These are phyloP conservation scores for Phoxinus dragarum DNA, from an alignment of 2,797 vertebrate genomes.

Conservation along the genomic window DNA sequence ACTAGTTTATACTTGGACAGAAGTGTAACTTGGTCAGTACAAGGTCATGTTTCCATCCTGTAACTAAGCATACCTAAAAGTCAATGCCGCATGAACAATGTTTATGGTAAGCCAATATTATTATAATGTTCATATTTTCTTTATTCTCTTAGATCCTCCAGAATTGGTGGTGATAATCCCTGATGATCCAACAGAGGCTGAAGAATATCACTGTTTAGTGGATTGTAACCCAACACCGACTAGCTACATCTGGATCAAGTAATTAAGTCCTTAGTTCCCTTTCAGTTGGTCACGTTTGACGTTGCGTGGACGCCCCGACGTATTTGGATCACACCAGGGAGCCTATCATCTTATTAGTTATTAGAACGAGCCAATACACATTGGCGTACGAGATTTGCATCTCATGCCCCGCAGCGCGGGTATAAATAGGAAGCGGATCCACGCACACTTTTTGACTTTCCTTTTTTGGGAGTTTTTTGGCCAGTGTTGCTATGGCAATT, in stretches of 20 bases:
- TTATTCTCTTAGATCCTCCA: slow-evolving; percentile 59
- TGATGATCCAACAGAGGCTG: accelerated
- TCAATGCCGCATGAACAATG: neutral
- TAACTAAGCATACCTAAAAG: neutral
- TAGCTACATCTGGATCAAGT: slow-evolving; percentile 68
- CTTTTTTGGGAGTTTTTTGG: too few relatives aligned
- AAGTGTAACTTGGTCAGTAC: neutral
- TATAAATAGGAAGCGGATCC: too few relatives aligned
- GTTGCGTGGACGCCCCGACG: too few relatives aligned
- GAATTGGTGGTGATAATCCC: slow-evolving; percentile 43
- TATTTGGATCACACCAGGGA: too few relatives aligned
- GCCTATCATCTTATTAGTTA: too few relatives aligned
- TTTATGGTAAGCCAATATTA: neutral
- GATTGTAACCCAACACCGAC: slow-evolving; percentile 62
- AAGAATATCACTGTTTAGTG: slow-evolving; percentile 58
- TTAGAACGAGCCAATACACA: too few relatives aligned
- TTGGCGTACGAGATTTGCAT: too few relatives aligned
- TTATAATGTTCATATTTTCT: neutral
- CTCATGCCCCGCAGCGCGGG: too few relatives aligned
- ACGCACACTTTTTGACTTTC: too few relatives aligned
- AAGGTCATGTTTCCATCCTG: neutral
- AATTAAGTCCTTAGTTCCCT: neutral
- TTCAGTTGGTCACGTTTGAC: neutral
- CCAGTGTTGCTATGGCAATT: too few relatives aligned
- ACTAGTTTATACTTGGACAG: neutral